Base-by-base conservation (phyloP, 2,888 invertebrate genomes). In the Melanchra persicariae region DNA sequence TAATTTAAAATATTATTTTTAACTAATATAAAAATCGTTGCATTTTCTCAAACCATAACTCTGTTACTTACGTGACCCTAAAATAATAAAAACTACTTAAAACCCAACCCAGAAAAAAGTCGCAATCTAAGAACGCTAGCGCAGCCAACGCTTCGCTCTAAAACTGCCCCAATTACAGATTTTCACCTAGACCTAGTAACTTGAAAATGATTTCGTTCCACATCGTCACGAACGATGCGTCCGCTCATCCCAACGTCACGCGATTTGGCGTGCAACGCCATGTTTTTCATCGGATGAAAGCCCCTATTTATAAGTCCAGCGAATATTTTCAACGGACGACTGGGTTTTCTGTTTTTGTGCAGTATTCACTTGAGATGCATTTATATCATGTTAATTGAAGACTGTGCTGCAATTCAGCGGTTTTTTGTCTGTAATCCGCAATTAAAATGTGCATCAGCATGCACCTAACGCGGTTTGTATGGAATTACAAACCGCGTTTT, bases 261-360 rank as follows among this genome's bases (percentile, higher is more conserved):
- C 94, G 91, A 95, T 91, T 88, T 94, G 87, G 90, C 95, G 93
- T 94, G 94, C 85, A 82, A 79, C 75, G 74, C 80, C 81, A 87
- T 88, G 89, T 94, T 94, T 95, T 95, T 94, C 91, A 93, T 90
- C 88, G 80, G 87, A 93, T 92, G 94, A 94, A 94, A 93, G 92
- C 93, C 89, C 89, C 92, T 91, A 91, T 93, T 94, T 93, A 92
- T 91, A 92, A 93, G 85, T 77, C 88, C 77, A 82, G 88, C 87
- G 90, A 93, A 94, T 93, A 92, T 90, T 92, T 94, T 93, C 92
- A 93, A 94, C 93, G 94, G 93, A 91, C 92, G 91, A 92, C 89
- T 92, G 93, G 84, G 84, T 88, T 85, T 80, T 86, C 87, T 88
- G 87, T 94, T 95, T 94, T 94, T 94, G 87, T 90, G 80, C 78